These are phyloP conservation scores for Lydus trimaculatus DNA, from an alignment of 2,888 invertebrate genomes.

Conservation along the genomic window DNA sequence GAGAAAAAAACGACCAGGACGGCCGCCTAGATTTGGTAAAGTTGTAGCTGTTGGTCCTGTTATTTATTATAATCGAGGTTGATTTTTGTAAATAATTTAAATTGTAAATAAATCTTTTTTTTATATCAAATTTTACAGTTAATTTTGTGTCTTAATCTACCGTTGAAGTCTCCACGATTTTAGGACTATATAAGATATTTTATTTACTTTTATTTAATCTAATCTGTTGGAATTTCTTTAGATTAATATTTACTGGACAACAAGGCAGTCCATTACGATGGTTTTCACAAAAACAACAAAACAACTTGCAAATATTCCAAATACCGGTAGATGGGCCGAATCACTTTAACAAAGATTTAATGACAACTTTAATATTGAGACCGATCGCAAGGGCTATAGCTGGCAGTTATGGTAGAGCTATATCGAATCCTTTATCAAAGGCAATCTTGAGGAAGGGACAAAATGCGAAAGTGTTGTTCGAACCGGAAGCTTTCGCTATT, in stretches of 20 bases:
- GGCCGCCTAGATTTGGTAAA: constrained; percentile 68
- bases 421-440: constrained; percentile 73
- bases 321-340: background rate
- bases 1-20: constrained; percentile 48
- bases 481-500: constrained; percentile 74
- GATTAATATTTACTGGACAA: background rate
- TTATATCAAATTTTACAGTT: background rate
- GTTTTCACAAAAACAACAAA: background rate
- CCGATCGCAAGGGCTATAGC: constrained; percentile 73
- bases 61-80: constrained; percentile 67
- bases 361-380: constrained; percentile 65
- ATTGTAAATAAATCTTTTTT: constrained; percentile 2
- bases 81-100: constrained; percentile 15
- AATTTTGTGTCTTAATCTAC: background rate
- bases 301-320: background rate
- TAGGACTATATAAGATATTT: too few species aligned
- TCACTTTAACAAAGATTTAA: background rate
- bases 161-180: background rate
- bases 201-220: too few species aligned
- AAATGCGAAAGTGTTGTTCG: constrained; percentile 69
- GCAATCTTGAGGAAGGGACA: constrained; percentile 70
- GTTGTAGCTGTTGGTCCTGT: constrained; percentile 78
- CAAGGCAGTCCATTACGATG: background rate
- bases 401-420: constrained; percentile 71
- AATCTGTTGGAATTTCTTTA: background rate